A percentile compares a stretch with the other conserved stretches of the same genome.
Evolutionary conservation across 2,888 invertebrate genomes (phyloP).

Genomic region (Cistogaster globosa): DNA sequence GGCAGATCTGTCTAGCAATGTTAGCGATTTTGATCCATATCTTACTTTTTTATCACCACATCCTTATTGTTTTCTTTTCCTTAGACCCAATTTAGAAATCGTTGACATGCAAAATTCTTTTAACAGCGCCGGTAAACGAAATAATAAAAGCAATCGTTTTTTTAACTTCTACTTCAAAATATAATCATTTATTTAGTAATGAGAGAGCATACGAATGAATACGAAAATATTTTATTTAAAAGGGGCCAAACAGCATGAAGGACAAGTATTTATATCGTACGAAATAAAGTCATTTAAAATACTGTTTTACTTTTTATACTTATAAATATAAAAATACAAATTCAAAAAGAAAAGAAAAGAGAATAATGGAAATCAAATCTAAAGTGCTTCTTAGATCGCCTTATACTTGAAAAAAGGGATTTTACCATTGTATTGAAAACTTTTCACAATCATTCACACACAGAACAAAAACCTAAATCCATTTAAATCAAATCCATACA

Average conservation of each 20-base stretch:
- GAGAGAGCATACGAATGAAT: neutral
- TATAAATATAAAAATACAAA: slow-evolving; percentile 9
- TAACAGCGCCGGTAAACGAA: slow-evolving; percentile 10
- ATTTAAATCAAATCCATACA: slow-evolving; percentile 56
- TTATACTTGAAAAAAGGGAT: slow-evolving; percentile 37
- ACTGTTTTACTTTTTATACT: slow-evolving; percentile 26
- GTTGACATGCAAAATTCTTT: slow-evolving; percentile 50
- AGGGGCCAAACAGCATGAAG: slow-evolving; percentile 33
- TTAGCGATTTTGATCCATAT: neutral
- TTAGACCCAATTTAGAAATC: neutral
- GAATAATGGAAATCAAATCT: slow-evolving; percentile 61
- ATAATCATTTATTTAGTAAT: slow-evolving; percentile 10
- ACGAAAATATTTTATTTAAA: neutral
- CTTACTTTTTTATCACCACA: neutral
- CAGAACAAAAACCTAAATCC: slow-evolving; percentile 44
- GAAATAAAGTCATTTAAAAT: slow-evolving; percentile 57
- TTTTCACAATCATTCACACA: slow-evolving; percentile 38
- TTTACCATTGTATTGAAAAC: slow-evolving; percentile 57
- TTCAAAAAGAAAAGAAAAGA: slow-evolving; percentile 25
- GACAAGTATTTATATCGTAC: slow-evolving; percentile 38
- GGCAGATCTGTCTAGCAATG: too few relatives aligned
- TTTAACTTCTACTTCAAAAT: neutral
- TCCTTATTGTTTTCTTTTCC: neutral
- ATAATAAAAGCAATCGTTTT: slow-evolving; percentile 46
- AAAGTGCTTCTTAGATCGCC: slow-evolving; percentile 60